Percentiles rank a stretch among this genome's conserved stretches.
These are phyloP conservation scores for Gerris lacustris DNA, from an alignment of 2,888 invertebrate genomes.

Conservation along the genomic window DNA sequence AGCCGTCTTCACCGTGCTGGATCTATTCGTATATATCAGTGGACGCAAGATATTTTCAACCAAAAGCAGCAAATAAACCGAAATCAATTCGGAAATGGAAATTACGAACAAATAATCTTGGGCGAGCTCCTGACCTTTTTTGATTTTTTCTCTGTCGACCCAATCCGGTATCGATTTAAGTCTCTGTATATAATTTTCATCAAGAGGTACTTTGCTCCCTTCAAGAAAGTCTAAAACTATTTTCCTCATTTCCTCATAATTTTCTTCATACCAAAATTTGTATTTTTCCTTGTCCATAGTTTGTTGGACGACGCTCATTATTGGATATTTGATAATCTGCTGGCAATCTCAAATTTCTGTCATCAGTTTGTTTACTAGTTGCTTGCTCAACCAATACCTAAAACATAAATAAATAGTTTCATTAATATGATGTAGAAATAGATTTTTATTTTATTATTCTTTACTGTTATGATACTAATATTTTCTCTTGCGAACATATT, in stretches of 20 bases:
- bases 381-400: no score
- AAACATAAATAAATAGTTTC: no score
- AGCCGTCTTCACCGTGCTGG: constrained; percentile 40
- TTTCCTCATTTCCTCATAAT: background rate
- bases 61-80: constrained; percentile 38
- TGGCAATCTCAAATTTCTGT: no score
- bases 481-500: no score
- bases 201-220: background rate
- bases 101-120: constrained; percentile 36
- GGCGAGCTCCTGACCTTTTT: constrained; percentile 40
- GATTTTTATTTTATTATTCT: no score
- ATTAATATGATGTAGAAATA: no score
- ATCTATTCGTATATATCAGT: constrained; percentile 40
- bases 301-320: no score
- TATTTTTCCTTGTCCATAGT: no score
- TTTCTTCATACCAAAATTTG: background rate
- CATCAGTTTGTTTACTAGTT: no score
- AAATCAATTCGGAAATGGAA: constrained; percentile 36
- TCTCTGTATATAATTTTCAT: background rate
- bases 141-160: constrained; percentile 39
- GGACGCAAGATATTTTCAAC: constrained; percentile 37
- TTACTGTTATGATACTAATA: no score
- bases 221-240: background rate
- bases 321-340: no score
- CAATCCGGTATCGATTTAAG: constrained; percentile 34